phyloP scores from a whole-genome alignment of 2,888 invertebrate species.

The Tridacna crocea region DNA sequence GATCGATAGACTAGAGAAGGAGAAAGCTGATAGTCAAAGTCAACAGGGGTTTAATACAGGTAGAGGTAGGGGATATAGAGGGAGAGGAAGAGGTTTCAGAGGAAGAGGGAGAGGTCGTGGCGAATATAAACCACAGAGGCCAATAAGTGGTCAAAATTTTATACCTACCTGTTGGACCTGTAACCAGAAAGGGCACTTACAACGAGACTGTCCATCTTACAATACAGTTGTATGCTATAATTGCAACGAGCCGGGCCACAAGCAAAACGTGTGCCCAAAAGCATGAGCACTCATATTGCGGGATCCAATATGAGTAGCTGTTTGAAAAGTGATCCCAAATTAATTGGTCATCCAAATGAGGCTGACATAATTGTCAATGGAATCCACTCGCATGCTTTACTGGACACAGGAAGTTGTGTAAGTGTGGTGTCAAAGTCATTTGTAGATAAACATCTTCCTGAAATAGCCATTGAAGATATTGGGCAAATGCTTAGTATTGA shows the following conservation, averaged over 20 bases:
- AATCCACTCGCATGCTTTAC: constrained; percentile 16
- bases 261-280: too few relatives aligned
- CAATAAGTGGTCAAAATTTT: background rate
- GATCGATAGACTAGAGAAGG: constrained; percentile 16
- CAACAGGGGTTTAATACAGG: background rate
- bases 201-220: constrained; percentile 19
- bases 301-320: background rate
- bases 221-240: too few relatives aligned
- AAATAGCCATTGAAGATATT: constrained; percentile 1
- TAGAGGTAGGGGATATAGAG: background rate
- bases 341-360: constrained; percentile 36
- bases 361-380: background rate
- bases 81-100: too few relatives aligned
- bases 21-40: background rate
- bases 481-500: constrained; percentile 23
- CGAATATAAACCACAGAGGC: background rate
- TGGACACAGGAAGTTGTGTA: constrained; percentile 34
- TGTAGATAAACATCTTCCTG: constrained; percentile 2
- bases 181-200: constrained; percentile 14
- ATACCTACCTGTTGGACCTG: constrained; percentile 23
- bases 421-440: constrained; percentile 13
- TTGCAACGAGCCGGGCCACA: too few relatives aligned
- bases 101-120: constrained; percentile 2
- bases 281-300: too few relatives aligned
- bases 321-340: constrained; percentile 16